Percentiles rank a stretch among this genome's conserved stretches.
Evolutionary conservation across 1,140 invertebrate species (phyloP).

Genomic region (Trichomalopsis sarcophagae): DNA sequence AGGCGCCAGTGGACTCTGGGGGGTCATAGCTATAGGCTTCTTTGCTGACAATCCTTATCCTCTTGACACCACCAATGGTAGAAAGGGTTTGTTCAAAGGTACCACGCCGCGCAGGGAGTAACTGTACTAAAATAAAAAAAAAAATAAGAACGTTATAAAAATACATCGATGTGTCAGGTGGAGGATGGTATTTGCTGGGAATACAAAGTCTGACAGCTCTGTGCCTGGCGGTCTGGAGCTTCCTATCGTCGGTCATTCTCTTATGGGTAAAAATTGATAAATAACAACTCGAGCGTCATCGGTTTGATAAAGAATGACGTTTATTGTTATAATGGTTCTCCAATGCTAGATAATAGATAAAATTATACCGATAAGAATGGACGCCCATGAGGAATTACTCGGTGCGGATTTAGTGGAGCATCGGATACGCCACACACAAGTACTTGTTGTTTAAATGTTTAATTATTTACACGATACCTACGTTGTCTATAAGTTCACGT

Average conservation of each 20-base stretch:
- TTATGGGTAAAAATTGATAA: constrained; percentile 76
- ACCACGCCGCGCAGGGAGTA: not conserved
- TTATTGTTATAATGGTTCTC: constrained; percentile 41
- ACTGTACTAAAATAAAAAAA: not conserved
- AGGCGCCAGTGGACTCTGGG: constrained; percentile 78
- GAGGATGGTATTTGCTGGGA: constrained; percentile 90
- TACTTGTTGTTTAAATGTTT: constrained; percentile 54
- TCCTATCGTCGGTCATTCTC: constrained; percentile 80
- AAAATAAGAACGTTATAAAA: not conserved
- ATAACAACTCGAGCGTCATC: not conserved
- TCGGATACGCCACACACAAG: constrained; percentile 80
- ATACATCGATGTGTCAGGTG: constrained; percentile 76
- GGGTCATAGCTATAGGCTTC: constrained; percentile 90
- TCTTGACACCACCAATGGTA: constrained; percentile 84
- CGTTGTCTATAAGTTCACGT: not conserved
- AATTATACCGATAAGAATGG: constrained; percentile 89
- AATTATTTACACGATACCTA: constrained; percentile 24
- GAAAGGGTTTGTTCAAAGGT: constrained; percentile 88
- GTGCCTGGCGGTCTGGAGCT: constrained; percentile 84
- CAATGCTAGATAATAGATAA: constrained; percentile 80
- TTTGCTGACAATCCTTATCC: constrained; percentile 92
- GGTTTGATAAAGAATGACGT: constrained; percentile 38
- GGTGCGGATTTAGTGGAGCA: constrained; percentile 93
- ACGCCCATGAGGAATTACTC: constrained; percentile 87
- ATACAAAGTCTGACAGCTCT: constrained; percentile 85